Percentiles rank a stretch among this genome's conserved stretches.
Conservation (phyloP, 1,140 invertebrate species). For the Yoshiicerus persimilis region DNA sequence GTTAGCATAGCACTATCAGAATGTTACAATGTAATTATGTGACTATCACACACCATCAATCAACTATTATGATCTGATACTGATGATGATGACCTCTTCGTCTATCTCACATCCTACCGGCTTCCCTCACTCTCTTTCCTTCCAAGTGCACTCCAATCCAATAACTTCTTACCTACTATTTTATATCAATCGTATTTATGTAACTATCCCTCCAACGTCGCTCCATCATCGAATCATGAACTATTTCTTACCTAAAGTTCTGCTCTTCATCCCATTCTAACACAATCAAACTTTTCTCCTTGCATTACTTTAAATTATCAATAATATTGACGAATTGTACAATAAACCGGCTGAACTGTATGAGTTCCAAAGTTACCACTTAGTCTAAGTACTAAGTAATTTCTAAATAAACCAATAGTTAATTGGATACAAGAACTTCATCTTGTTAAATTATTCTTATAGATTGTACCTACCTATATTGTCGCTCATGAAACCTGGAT, state of each 20-base stretch:
- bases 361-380: too few species aligned
- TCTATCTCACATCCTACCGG: neutral
- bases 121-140: neutral
- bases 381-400: too few species aligned
- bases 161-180: neutral
- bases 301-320: too few species aligned
- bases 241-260: neutral
- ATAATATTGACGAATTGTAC: too few species aligned
- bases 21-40: slow-evolving; percentile 15
- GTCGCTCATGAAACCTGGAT: too few species aligned
- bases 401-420: too few species aligned
- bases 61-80: slow-evolving; percentile 13
- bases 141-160: neutral
- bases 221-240: neutral
- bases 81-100: neutral
- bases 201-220: neutral
- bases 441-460: too few species aligned
- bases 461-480: too few species aligned
- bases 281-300: neutral
- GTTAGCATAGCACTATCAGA: neutral
- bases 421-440: too few species aligned
- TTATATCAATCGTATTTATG: neutral
- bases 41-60: slow-evolving; percentile 16
- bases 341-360: too few species aligned
- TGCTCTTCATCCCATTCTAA: neutral